phyloP scores from a whole-genome alignment of 2,797 vertebrate species.

The Chiroxiphia lanceolata region DNA sequence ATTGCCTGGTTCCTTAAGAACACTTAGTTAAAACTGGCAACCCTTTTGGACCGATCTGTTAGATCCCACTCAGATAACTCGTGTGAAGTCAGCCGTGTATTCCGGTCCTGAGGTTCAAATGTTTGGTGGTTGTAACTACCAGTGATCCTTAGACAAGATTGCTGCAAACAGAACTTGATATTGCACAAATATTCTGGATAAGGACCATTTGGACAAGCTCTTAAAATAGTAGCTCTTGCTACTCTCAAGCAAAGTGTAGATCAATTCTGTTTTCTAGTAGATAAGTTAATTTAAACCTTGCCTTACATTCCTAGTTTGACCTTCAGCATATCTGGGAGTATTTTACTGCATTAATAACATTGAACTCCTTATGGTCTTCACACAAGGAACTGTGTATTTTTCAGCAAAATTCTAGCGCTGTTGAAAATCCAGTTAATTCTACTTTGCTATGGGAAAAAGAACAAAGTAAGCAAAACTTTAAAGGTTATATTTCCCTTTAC shows the following conservation, averaged over 20 bases:
- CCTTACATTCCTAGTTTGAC: background rate
- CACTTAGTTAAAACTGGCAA: background rate
- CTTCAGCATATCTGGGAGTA: background rate
- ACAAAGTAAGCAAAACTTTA: background rate
- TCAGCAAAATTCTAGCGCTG: background rate
- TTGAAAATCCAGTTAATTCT: background rate
- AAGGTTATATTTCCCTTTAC: background rate
- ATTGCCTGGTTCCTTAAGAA: background rate
- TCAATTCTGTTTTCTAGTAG: background rate
- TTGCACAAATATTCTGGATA: background rate
- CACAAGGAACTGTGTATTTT: background rate
- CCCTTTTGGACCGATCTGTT: background rate
- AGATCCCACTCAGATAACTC: background rate
- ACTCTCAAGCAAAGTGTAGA: background rate
- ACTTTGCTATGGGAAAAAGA: background rate
- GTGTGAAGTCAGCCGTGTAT: background rate
- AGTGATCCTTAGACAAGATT: background rate
- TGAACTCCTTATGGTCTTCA: background rate
- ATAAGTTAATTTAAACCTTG: background rate
- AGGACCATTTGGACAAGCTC: background rate
- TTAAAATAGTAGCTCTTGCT: background rate
- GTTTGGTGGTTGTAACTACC: background rate
- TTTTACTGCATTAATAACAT: background rate
- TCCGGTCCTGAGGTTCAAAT: background rate
- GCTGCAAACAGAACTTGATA: background rate